Percentiles rank a stretch among this genome's conserved stretches.
phyloP scores from a whole-genome alignment of 1,140 invertebrate species.

The Agrypnia vestita region DNA sequence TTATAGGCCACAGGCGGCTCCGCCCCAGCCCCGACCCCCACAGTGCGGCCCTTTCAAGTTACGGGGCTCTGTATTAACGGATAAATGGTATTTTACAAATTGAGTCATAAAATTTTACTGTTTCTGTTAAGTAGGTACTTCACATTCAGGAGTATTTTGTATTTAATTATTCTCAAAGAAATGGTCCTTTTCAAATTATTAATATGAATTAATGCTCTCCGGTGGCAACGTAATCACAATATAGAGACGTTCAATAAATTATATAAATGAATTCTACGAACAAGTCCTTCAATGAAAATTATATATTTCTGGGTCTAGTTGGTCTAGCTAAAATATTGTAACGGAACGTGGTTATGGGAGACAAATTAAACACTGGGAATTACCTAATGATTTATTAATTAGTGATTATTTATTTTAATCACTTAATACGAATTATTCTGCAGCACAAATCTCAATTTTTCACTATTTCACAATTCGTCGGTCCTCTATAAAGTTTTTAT shows the following conservation, averaged over 20 bases:
- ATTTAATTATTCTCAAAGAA: conserved; percentile 4
- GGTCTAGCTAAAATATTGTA: neutral
- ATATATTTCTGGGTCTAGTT: conserved; percentile 18
- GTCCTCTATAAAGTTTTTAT: too few relatives aligned
- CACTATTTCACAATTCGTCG: too few relatives aligned
- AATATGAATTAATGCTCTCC: conserved; percentile 1
- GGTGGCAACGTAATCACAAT: neutral
- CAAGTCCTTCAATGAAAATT: conserved; percentile 1
- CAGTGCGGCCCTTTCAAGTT: too few relatives aligned
- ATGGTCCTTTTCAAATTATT: neutral
- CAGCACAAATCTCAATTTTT: too few relatives aligned
- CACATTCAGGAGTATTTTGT: conserved; percentile 2
- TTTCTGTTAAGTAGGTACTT: neutral
- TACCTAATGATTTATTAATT: too few relatives aligned
- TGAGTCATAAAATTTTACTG: neutral
- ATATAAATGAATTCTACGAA: neutral
- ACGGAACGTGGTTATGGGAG: too few relatives aligned
- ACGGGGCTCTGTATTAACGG: neutral
- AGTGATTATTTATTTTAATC: too few relatives aligned
- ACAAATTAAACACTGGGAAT: too few relatives aligned
- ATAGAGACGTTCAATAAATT: neutral
- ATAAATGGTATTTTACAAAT: neutral
- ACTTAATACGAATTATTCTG: too few relatives aligned
- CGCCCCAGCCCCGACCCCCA: too few relatives aligned
- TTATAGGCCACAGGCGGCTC: too few relatives aligned